Percentiles rank a stretch among this genome's conserved stretches.
Conservation (phyloP, 1,140 invertebrate species). For the Protaetia brevitarsis region DNA sequence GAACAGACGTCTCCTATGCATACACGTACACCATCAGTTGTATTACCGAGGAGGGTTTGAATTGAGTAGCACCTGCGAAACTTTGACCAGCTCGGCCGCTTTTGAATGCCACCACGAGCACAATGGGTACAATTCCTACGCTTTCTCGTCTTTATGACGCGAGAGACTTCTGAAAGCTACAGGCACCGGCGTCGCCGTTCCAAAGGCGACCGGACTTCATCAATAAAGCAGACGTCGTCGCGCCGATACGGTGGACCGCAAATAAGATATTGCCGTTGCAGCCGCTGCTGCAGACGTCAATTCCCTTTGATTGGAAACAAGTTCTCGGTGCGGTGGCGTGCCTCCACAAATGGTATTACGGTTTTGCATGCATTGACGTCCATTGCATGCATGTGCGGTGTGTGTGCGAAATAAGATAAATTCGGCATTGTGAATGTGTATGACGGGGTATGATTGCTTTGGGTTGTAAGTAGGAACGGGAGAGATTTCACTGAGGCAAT, state of each 20-base stretch:
- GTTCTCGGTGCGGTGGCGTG: neutral
- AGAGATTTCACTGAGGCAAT: too few species aligned
- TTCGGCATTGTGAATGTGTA: neutral
- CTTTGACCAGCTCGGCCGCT: neutral
- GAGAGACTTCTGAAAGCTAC: neutral
- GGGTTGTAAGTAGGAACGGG: neutral
- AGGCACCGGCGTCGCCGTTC: neutral
- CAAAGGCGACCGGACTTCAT: neutral
- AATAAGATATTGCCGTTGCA: neutral
- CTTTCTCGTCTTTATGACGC: neutral
- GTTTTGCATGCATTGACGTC: neutral
- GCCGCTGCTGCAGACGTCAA: constrained; percentile 1
- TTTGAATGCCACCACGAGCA: neutral
- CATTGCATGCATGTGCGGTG: neutral
- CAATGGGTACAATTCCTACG: constrained; percentile 1
- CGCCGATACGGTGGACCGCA: neutral
- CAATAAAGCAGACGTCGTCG: constrained; percentile 10
- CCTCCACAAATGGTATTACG: neutral
- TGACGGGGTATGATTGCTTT: neutral
- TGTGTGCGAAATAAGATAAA: neutral
- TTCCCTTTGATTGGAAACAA: constrained; percentile 12
- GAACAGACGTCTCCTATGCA: neutral
- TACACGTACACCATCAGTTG: neutral
- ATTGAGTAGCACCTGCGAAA: constrained; percentile 13
- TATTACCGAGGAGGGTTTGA: neutral